Percentiles rank a stretch among this genome's conserved stretches.
These are phyloP conservation scores for Camponotus vicinus DNA, from an alignment of 1,140 invertebrate species.

Conservation along the genomic window DNA sequence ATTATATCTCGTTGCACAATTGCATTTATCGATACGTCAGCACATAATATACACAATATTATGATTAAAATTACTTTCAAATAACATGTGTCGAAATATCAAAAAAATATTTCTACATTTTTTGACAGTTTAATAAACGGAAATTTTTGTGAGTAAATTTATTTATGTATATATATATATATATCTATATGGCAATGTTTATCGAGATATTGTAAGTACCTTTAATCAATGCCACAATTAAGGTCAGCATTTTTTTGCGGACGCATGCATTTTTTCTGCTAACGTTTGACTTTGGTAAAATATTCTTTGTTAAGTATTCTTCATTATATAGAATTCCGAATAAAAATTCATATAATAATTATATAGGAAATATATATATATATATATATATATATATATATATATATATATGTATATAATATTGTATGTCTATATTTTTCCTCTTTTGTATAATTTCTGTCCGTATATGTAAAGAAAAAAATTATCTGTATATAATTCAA, in stretches of 20 bases:
- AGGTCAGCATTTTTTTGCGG: constrained; percentile 10
- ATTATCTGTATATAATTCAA: too few species aligned
- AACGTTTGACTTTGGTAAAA: not conserved
- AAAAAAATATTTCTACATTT: constrained; percentile 38
- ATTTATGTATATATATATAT: not conserved
- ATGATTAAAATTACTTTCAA: constrained; percentile 43
- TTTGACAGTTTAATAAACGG: not conserved
- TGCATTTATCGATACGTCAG: constrained; percentile 1
- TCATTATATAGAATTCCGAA: not conserved
- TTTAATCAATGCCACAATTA: not conserved
- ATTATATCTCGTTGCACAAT: not conserved
- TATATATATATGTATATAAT: too few species aligned
- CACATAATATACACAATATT: constrained; percentile 15
- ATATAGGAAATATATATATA: too few species aligned
- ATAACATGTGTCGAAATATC: constrained; percentile 56
- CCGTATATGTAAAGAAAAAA: too few species aligned
- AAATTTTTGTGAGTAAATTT: not conserved
- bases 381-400: too few species aligned
- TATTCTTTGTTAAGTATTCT: not conserved
- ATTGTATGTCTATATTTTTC: too few species aligned
- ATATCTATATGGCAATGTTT: not conserved
- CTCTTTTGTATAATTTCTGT: too few species aligned
- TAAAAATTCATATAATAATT: not conserved
- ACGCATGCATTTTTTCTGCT: constrained; percentile 16
- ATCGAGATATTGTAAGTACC: not conserved